Percentiles rank a stretch among this genome's conserved stretches.
Conservation (phyloP, 2,797 vertebrate species). For the Eutrigla gurnardus region DNA sequence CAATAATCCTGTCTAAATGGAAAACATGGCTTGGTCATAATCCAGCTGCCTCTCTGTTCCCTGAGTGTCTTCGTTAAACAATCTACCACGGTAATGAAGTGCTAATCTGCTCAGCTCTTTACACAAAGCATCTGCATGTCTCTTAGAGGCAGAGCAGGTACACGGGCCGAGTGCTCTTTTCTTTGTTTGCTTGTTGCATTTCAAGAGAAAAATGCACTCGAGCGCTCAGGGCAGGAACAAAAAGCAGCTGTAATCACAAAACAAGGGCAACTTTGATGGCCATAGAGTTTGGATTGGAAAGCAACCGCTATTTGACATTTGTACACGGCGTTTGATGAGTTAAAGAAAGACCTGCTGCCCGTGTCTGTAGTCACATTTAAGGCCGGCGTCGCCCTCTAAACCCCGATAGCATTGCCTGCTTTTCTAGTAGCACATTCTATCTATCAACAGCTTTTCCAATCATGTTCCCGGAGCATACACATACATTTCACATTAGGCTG, state of each 20-base stretch:
- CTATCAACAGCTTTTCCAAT: conserved; percentile 72
- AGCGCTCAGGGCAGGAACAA: conserved; percentile 24
- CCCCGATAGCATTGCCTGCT: conserved; percentile 45
- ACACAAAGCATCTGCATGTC: conserved; percentile 78
- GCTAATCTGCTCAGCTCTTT: conserved; percentile 80
- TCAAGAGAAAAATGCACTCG: conserved; percentile 43
- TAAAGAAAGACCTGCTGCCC: conserved; percentile 41
- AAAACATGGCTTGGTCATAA: conserved; percentile 81
- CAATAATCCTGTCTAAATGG: conserved; percentile 81
- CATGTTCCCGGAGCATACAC: conserved; percentile 61
- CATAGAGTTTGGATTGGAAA: conserved; percentile 29
- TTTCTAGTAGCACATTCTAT: conserved; percentile 69
- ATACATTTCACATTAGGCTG: conserved; percentile 72
- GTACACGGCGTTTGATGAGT: conserved; percentile 6
- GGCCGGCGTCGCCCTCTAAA: conserved; percentile 47
- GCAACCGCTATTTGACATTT: conserved; percentile 43
- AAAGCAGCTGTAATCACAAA: conserved; percentile 37
- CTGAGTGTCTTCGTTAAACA: conserved; percentile 78
- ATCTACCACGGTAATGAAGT: conserved; percentile 80
- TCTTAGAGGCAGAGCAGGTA: conserved; percentile 71
- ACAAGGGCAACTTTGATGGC: conserved; percentile 38
- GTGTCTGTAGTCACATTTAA: conserved; percentile 32
- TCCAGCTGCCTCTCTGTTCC: conserved; percentile 80
- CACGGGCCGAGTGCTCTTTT: conserved; percentile 55
- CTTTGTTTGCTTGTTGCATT: conserved; percentile 61